phyloP scores from a whole-genome alignment of 2,888 invertebrate genomes.

The Tetanocera ferruginea region DNA sequence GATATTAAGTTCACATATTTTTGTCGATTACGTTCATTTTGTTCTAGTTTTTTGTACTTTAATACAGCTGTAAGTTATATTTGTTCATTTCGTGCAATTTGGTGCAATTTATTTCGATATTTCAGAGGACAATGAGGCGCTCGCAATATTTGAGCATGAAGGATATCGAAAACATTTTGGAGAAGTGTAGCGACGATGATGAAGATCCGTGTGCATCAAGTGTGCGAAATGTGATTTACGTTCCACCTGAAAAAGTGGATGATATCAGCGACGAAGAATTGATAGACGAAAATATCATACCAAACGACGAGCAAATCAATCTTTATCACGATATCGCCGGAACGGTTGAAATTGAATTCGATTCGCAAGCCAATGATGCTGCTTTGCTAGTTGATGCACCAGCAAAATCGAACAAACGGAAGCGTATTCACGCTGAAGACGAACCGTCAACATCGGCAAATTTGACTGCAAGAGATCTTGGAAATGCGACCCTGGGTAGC shows the following conservation, averaged over 20 bases:
- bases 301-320: constrained; percentile 16
- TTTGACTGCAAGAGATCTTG: constrained; percentile 8
- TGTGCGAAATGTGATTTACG: not conserved
- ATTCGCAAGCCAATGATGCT: not conserved
- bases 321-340: constrained; percentile 13
- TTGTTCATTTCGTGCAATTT: too few species aligned
- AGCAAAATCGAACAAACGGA: not conserved
- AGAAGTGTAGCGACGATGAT: not conserved
- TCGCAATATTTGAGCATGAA: not conserved
- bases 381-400: not conserved
- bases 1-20: too few species aligned
- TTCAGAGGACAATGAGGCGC: too few species aligned
- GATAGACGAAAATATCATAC: constrained; percentile 17
- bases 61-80: too few species aligned
- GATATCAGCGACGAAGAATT: constrained; percentile 3
- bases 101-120: too few species aligned
- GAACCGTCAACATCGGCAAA: constrained; percentile 11
- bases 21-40: too few species aligned
- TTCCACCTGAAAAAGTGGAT: constrained; percentile 7
- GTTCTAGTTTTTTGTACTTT: too few species aligned
- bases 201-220: not conserved
- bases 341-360: not conserved
- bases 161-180: not conserved
- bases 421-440: not conserved
- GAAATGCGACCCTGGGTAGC: not conserved